These are phyloP conservation scores for Otocyon megalotis DNA, from an alignment of 2,113 vertebrate genomes.

Conservation along the genomic window DNA sequence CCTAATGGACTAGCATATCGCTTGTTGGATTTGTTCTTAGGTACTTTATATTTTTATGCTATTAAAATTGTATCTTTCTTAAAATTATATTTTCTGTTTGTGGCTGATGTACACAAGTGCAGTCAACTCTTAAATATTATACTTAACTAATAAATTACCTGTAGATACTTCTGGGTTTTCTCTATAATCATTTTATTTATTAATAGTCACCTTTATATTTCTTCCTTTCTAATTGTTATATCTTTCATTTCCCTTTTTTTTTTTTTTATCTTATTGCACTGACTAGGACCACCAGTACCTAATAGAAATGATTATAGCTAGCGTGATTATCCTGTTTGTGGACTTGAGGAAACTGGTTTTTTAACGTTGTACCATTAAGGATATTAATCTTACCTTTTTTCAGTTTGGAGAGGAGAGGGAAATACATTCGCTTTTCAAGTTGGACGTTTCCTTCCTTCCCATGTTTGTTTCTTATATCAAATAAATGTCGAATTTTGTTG, in stretches of 20 bases:
- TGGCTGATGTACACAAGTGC: background rate
- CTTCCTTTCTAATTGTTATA: background rate
- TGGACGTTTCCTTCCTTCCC: background rate
- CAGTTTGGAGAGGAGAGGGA: background rate
- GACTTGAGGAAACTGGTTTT: background rate
- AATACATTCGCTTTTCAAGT: background rate
- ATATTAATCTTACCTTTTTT: background rate
- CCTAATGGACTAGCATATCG: background rate
- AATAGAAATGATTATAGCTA: background rate
- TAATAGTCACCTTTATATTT: background rate
- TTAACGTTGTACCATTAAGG: background rate
- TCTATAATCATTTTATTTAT: background rate
- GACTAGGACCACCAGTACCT: background rate
- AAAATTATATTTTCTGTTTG: constrained; percentile 13
- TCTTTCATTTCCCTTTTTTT: background rate
- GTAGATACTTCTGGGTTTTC: background rate
- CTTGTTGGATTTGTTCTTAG: background rate
- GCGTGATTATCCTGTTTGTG: background rate
- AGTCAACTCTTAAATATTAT: background rate
- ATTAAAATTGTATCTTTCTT: background rate
- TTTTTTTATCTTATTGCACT: background rate
- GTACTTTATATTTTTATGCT: background rate
- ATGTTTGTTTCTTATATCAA: background rate
- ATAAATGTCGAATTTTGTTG: background rate
- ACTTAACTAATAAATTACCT: background rate